Base-by-base conservation (phyloP, 2,797 vertebrate genomes). In the Balearica regulorum region DNA sequence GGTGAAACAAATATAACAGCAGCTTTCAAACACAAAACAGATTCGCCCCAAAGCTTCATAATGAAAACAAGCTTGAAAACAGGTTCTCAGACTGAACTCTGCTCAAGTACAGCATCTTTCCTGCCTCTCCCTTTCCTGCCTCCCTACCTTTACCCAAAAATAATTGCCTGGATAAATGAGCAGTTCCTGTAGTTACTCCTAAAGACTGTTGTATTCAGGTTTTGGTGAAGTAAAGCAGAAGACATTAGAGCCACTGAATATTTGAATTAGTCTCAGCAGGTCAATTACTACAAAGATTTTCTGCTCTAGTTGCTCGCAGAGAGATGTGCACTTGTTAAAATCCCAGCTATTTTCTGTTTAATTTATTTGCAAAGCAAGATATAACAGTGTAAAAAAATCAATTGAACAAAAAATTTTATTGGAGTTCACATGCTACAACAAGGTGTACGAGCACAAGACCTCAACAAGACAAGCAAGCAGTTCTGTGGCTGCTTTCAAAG, bases 201-300 rank as follows among this genome's bases (percentile, higher is more conserved):
- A 51, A 91, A 18, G 3, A 49, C 26, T 66, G 24, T 31, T 90
- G 60, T 68, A 46, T 35, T 53, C 24, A 39, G 46, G n/a, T 70
- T 91, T 89, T 57, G 37, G 61, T 85, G 75, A 89, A 80, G 64
- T 80, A 94, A 54, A 15, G 53, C 60, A 92, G 89, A 83, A 85
- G 81, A 61, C 55, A 53, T 60, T 28, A 80, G 26, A 91, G 65
- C 41, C 60, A 92, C 41, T 54, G 83, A 94, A 65, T 68, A 87
- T 85, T 89, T 94, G 87, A 93, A 92, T 91, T 92, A 78, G 53
- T 83, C 71, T 92, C 82, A 85, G 84, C 64, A 93, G 75, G 84
- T 91, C 94, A 96, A 91, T 92, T 89, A 87, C 57, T 71, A 85
- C 68, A 89, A 93, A 89, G 82, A 91, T 91, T 91, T 95, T 95